These are phyloP conservation scores for cattle (Bos taurus) DNA, from an alignment of 2,113 vertebrate species.

Conservation along the genomic window ARS-UCD2.0 NC_037328.1:18745001-18745500, in stretches of 20 bases:
- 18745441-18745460: background rate
- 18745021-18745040: background rate
- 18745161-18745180: background rate
- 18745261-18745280: background rate
- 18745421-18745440: background rate
- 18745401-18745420: background rate
- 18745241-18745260: background rate
- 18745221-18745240: fast-evolving
- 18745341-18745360: background rate
- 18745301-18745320: background rate
- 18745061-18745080: background rate
- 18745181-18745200: background rate
- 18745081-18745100: background rate
- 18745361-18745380: background rate
- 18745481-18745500: background rate
- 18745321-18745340: background rate
- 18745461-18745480: background rate
- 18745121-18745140: background rate
- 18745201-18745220: background rate
- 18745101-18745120: background rate
- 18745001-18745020: background rate
- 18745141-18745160: background rate
- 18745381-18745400: background rate
- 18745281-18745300: background rate
- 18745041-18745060: background rate